Evolutionary conservation across 2,113 vertebrate species (phyloP).

Genomic region (Synchiropus splendidus): DNA sequence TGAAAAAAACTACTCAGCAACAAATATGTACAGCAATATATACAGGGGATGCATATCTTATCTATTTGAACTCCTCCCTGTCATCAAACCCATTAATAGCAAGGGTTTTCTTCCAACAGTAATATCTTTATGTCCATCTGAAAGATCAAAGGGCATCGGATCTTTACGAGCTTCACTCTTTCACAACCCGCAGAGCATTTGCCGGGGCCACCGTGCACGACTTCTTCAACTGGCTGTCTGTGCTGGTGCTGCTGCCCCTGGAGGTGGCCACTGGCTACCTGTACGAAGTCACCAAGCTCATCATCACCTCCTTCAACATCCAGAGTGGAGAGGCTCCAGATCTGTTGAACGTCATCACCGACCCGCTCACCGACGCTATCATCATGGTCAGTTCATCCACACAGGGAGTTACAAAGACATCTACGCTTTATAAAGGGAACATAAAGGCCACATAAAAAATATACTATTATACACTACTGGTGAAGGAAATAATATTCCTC

Average conservation of each 20-base stretch:
- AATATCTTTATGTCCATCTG: neutral
- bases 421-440: too few relatives aligned
- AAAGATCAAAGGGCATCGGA: conserved; percentile 1
- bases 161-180: neutral
- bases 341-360: conserved; percentile 90
- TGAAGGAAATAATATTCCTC: too few relatives aligned
- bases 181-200: conserved; percentile 74
- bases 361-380: conserved; percentile 80
- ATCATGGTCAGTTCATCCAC: conserved; percentile 73
- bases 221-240: conserved; percentile 96
- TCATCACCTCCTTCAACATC: conserved; percentile 77
- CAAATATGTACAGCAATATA: neutral
- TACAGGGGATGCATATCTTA: neutral
- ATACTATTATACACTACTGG: too few relatives aligned
- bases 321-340: conserved; percentile 81
- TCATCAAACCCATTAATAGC: neutral
- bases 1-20: neutral
- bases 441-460: too few relatives aligned
- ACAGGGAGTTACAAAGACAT: too few relatives aligned
- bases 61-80: neutral
- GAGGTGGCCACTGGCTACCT: conserved; percentile 78
- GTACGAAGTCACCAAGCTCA: conserved; percentile 68
- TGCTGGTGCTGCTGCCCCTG: conserved; percentile 80
- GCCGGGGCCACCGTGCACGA: conserved; percentile 90
- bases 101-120: too few relatives aligned